Percentiles rank a stretch among this genome's conserved stretches.
Evolutionary conservation across 2,113 vertebrate species (phyloP).

Genomic region (Ameiurus melas): DNA sequence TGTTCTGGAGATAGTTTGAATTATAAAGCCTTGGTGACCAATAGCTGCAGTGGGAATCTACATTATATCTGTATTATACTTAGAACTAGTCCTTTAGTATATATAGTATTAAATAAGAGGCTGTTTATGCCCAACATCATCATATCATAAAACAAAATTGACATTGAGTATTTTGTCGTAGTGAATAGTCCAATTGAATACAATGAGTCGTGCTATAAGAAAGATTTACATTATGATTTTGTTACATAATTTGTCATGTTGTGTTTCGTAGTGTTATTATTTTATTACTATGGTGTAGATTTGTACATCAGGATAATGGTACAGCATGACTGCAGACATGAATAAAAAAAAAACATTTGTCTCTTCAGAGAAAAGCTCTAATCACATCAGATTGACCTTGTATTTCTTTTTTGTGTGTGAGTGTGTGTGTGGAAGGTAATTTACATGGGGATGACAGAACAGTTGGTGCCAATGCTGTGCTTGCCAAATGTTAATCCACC

Average conservation of each 20-base stretch:
- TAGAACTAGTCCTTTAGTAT: neutral
- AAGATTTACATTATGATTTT: neutral
- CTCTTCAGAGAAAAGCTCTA: conserved; percentile 46
- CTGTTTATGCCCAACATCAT: neutral
- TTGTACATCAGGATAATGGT: neutral
- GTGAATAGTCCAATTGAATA: neutral
- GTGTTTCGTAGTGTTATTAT: neutral
- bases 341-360: conserved; percentile 12
- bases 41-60: neutral
- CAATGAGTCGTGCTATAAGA: neutral
- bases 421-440: conserved; percentile 36
- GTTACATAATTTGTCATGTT: neutral
- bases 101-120: neutral
- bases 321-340: conserved; percentile 3
- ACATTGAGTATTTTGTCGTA: neutral
- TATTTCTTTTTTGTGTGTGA: conserved; percentile 16
- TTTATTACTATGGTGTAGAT: neutral
- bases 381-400: conserved; percentile 55
- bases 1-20: neutral
- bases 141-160: neutral
- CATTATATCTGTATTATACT: neutral
- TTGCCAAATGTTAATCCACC: conserved; percentile 58
- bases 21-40: neutral
- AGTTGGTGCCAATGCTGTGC: conserved; percentile 45
- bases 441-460: conserved; percentile 48